Conservation (phyloP, 2,113 vertebrate species). For the Tetrax tetrax region DNA sequence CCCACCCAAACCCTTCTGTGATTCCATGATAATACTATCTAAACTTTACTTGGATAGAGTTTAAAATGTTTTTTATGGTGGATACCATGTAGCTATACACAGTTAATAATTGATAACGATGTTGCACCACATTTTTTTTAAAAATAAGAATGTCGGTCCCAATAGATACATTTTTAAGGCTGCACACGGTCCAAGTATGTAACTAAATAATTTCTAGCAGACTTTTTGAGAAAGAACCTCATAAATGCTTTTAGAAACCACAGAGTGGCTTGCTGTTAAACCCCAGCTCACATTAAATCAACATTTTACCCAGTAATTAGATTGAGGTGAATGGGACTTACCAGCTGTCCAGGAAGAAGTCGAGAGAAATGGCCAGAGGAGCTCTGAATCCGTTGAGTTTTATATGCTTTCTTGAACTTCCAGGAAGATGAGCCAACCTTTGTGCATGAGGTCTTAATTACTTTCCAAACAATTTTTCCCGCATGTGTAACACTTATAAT, state of each 20-base stretch:
- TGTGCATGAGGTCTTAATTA: background rate
- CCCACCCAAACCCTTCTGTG: background rate
- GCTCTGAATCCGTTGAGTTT: background rate
- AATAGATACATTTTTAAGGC: background rate
- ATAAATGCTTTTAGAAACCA: background rate
- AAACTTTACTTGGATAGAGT: background rate
- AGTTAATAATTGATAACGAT: background rate
- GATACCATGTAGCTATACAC: background rate
- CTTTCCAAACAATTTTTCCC: constrained; percentile 14
- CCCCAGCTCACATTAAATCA: background rate
- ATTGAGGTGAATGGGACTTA: background rate
- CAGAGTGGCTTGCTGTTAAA: background rate
- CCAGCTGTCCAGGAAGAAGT: background rate
- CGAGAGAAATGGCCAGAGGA: background rate
- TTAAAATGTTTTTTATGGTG: background rate
- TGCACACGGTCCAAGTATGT: background rate
- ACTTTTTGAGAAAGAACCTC: background rate
- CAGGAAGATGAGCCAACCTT: constrained; percentile 19
- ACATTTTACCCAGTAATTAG: rapidly evolving
- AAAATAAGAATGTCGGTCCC: background rate
- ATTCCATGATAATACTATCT: background rate
- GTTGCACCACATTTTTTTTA: background rate
- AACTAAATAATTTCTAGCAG: background rate
- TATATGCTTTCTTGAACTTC: background rate
- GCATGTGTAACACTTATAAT: constrained; percentile 33